A percentile compares a stretch with the other conserved stretches of the same genome.
Evolutionary conservation across 2,888 invertebrate species (phyloP).

Genomic region (Erebia palarica): DNA sequence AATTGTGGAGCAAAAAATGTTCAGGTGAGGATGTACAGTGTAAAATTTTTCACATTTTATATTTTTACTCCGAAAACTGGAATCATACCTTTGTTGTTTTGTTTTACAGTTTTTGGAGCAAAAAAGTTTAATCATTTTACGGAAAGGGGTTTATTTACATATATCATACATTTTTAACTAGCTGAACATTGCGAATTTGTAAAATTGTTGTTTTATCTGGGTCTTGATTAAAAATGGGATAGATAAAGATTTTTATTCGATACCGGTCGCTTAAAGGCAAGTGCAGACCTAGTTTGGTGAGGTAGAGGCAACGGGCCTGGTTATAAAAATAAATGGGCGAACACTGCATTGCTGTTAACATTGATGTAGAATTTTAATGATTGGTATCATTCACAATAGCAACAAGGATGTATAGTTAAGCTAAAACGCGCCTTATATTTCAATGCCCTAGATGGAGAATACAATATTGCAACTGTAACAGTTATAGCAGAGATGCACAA

Average conservation of each 20-base stretch:
- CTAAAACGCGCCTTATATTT: conserved; percentile 18
- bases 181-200: too few species aligned
- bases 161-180: background rate
- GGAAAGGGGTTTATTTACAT: background rate
- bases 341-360: too few species aligned
- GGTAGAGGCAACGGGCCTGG: too few species aligned
- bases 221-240: too few species aligned
- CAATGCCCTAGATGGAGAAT: conserved; percentile 2
- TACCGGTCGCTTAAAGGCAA: too few species aligned
- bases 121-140: background rate
- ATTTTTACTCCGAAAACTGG: background rate
- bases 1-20: conserved; percentile 22
- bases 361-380: too few species aligned
- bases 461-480: conserved; percentile 5
- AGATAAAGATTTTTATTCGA: too few species aligned
- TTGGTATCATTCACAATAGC: conserved; percentile 6
- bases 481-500: conserved; percentile 13
- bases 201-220: too few species aligned
- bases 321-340: too few species aligned
- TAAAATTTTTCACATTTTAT: conserved; percentile 13
- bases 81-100: background rate
- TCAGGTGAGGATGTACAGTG: conserved; percentile 20
- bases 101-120: conserved; percentile 1
- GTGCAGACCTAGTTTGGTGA: too few species aligned
- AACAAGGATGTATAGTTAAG: conserved; percentile 11